Evolutionary conservation across 2,113 vertebrate species (phyloP).

Genomic region (Trachemys scripta): DNA sequence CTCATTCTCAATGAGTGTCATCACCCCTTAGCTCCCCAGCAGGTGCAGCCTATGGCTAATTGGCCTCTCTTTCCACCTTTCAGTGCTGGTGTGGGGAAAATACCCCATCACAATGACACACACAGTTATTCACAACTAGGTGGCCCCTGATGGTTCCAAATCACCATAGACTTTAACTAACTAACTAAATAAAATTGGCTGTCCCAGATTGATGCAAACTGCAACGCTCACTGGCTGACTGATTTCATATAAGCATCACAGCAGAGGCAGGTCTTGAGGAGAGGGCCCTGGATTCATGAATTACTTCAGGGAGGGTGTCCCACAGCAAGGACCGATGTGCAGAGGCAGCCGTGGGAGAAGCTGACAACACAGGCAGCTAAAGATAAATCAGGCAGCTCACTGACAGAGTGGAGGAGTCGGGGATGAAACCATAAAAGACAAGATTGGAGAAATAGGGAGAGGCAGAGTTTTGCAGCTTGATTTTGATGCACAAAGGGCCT

Average conservation of each 20-base stretch:
- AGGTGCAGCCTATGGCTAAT: too few species aligned
- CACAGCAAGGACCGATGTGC: neutral
- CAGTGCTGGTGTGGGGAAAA: too few species aligned
- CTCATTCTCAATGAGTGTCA: too few species aligned
- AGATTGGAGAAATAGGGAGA: neutral
- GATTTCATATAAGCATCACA: neutral
- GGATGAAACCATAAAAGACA: rapidly evolving
- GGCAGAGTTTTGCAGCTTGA: neutral
- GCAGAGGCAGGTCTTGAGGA: neutral
- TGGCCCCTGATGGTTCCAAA: neutral
- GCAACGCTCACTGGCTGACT: neutral
- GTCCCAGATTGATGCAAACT: neutral
- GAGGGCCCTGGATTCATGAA: rapidly evolving
- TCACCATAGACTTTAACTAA: neutral
- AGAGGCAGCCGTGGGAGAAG: neutral
- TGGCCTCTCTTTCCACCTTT: too few species aligned
- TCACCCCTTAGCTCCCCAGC: too few species aligned
- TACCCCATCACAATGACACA: neutral
- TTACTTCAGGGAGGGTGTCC: neutral
- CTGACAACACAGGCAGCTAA: rapidly evolving
- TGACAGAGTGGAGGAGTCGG: rapidly evolving
- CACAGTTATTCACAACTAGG: rapidly evolving
- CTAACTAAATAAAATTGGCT: neutral
- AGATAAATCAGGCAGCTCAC: neutral
- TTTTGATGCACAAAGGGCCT: neutral